Conservation (phyloP, 2,888 invertebrate genomes). For the Pycnomerus fuliginosus region DNA sequence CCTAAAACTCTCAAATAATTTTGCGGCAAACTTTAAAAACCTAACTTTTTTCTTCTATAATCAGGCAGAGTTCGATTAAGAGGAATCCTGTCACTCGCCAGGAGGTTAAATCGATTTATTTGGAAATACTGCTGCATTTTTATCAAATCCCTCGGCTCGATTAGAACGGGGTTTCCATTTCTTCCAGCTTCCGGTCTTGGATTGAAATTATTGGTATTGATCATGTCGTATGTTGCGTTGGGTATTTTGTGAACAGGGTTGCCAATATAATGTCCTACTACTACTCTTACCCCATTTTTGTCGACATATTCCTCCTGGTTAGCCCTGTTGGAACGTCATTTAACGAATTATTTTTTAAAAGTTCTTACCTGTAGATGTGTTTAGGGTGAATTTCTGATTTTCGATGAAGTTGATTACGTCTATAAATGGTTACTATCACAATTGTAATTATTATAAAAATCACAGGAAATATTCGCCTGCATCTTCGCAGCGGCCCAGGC, state of each 20-base stretch:
- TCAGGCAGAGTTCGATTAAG: conserved; percentile 83
- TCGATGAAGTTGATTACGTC: conserved; percentile 26
- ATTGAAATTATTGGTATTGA: conserved; percentile 76
- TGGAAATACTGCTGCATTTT: conserved; percentile 78
- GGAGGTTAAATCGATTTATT: conserved; percentile 83
- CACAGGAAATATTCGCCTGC: conserved; percentile 42
- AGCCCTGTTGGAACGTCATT: conserved; percentile 51
- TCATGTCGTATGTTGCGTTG: conserved; percentile 70
- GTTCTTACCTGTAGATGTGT: conserved; percentile 39
- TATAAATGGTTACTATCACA: conserved; percentile 39
- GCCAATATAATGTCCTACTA: conserved; percentile 88
- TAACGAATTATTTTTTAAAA: conserved; percentile 5
- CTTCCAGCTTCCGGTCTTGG: conserved; percentile 75
- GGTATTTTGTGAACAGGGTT: conserved; percentile 62
- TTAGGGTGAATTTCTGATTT: conserved; percentile 37
- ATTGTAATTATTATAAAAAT: conserved; percentile 36
- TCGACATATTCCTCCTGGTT: conserved; percentile 72
- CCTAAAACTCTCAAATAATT: conserved; percentile 50
- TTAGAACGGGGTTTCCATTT: conserved; percentile 76
- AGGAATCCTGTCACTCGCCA: conserved; percentile 86
- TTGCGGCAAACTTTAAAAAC: background rate
- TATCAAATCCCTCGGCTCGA: conserved; percentile 72
- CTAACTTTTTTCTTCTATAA: conserved; percentile 75
- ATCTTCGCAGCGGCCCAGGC: conserved; percentile 43
- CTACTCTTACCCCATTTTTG: conserved; percentile 73